Conservation (phyloP, 2,113 vertebrate species). For the Suncus etruscus region DNA sequence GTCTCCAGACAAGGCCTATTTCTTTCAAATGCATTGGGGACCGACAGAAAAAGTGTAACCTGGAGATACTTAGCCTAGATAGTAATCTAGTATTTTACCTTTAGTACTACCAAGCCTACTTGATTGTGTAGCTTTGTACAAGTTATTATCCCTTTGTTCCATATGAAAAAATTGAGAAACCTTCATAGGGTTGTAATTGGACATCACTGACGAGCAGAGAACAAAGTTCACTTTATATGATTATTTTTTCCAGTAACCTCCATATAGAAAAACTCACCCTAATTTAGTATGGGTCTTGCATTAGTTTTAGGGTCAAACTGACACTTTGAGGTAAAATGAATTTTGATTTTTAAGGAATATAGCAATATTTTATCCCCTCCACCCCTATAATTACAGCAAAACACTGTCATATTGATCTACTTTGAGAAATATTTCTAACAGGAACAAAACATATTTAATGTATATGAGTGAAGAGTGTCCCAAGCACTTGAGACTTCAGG, state of each 20-base stretch:
- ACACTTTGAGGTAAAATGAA: conserved; percentile 38
- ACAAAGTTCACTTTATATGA: neutral
- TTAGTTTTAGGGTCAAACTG: conserved; percentile 10
- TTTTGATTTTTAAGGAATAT: too few species aligned
- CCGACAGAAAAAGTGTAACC: neutral
- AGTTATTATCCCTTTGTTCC: neutral
- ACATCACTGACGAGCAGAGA: neutral
- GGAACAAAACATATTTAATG: neutral
- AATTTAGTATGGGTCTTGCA: neutral
- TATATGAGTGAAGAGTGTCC: neutral
- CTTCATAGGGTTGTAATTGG: neutral
- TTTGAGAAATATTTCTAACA: conserved; percentile 7
- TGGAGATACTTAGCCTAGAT: neutral
- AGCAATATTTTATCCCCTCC: too few species aligned
- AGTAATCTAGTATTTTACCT: neutral
- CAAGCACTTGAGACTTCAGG: neutral
- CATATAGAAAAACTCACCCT: too few species aligned
- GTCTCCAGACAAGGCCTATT: neutral
- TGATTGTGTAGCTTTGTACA: neutral
- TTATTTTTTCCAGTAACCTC: too few species aligned
- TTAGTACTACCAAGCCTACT: neutral
- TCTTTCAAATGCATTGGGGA: neutral
- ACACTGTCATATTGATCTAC: neutral
- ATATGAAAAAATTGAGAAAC: neutral
- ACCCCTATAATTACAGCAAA: neutral